Percentiles rank a stretch among this genome's conserved stretches.
Evolutionary conservation across 2,888 invertebrate species (phyloP).

Genomic region (Megastigmus dorsalis): DNA sequence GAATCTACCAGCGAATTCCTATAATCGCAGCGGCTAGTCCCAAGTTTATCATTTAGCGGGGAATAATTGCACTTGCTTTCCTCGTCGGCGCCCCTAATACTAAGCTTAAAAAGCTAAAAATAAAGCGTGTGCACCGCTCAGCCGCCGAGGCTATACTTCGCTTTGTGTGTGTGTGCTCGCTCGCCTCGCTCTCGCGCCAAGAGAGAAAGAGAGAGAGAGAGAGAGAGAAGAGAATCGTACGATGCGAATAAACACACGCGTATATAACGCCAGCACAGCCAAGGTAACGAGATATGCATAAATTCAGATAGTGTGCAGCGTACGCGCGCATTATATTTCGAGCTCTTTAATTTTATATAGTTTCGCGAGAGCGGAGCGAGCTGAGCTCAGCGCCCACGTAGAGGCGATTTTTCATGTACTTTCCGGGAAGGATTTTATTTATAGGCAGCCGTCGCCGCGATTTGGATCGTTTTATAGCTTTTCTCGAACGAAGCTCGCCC

Average conservation of each 20-base stretch:
- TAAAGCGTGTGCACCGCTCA: no score
- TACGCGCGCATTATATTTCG: constrained; percentile 25
- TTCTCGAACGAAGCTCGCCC: no score
- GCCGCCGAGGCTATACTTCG: not conserved
- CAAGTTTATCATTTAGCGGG: constrained; percentile 37
- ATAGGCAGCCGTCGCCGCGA: no score
- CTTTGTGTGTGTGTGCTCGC: constrained; percentile 7
- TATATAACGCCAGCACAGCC: no score
- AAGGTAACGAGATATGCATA: constrained; percentile 53
- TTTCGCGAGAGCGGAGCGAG: no score
- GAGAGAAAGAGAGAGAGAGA: no score
- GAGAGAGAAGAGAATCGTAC: not conserved
- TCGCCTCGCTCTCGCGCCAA: constrained; percentile 8
- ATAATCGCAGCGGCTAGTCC: not conserved
- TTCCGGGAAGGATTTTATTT: constrained; percentile 21
- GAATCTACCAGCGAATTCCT: constrained; percentile 14
- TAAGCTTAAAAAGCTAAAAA: constrained; percentile 40
- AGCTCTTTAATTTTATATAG: constrained; percentile 34
- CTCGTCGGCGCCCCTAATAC: constrained; percentile 15
- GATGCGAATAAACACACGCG: constrained; percentile 40
- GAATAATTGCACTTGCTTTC: constrained; percentile 38
- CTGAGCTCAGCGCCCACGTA: no score
- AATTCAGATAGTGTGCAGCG: constrained; percentile 28
- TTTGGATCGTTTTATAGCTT: no score
- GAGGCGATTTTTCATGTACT: constrained; percentile 11